These are phyloP conservation scores for Bettongia penicillata DNA, from an alignment of 2,113 vertebrate genomes.

Conservation along the genomic window DNA sequence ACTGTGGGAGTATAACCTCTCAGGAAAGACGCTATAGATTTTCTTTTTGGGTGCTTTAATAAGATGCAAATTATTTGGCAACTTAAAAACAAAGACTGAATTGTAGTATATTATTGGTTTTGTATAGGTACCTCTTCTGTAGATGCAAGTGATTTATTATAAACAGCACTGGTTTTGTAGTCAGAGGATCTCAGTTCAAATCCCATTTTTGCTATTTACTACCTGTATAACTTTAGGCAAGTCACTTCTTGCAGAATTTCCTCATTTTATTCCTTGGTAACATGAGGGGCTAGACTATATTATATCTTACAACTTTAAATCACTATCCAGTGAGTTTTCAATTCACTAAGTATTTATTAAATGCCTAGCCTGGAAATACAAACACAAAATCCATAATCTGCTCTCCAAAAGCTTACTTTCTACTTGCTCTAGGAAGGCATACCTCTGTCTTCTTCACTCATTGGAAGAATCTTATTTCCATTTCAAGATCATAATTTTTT, in stretches of 20 bases:
- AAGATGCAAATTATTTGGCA: background rate
- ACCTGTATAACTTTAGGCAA: background rate
- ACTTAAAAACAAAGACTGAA: background rate
- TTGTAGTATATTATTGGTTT: background rate
- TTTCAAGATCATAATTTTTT: conserved; percentile 8
- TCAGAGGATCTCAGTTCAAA: background rate
- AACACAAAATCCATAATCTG: background rate
- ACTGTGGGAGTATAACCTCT: background rate
- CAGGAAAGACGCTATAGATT: background rate
- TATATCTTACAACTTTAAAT: background rate
- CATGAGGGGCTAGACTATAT: background rate
- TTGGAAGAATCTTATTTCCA: conserved; percentile 49
- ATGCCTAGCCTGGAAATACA: background rate
- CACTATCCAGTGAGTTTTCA: background rate
- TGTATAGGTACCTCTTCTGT: background rate
- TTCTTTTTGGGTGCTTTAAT: background rate
- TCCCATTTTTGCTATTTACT: background rate
- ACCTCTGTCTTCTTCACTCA: conserved; percentile 24
- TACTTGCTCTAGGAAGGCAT: conserved; percentile 24
- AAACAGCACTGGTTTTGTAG: background rate
- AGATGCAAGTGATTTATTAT: background rate
- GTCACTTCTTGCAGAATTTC: background rate
- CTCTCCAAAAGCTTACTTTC: conserved; percentile 29
- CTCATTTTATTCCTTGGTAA: background rate
- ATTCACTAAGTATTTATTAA: background rate